Percentiles rank a stretch among this genome's conserved stretches.
These are phyloP conservation scores for Oryzias celebensis DNA, from an alignment of 2,113 vertebrate species.

Conservation along the genomic window DNA sequence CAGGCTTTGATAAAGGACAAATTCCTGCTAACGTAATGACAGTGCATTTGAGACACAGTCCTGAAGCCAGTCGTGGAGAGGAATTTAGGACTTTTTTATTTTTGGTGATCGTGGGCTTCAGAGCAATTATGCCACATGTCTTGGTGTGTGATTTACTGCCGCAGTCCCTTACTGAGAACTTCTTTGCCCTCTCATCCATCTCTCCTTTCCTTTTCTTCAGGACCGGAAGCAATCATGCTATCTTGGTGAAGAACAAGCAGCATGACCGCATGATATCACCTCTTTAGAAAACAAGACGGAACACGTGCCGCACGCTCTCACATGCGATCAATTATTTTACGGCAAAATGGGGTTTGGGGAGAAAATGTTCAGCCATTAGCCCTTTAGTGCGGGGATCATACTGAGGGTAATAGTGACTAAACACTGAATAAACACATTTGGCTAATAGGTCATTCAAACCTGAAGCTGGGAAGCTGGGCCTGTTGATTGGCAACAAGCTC, in stretches of 20 bases:
- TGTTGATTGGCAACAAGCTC: conserved; percentile 42
- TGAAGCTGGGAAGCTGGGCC: conserved; percentile 39
- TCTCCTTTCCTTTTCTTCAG: conserved; percentile 28
- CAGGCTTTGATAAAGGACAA: conserved; percentile 46
- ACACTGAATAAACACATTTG: conserved; percentile 83
- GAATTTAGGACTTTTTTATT: background rate
- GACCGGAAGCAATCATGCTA: conserved; percentile 78
- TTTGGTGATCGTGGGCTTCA: conserved; percentile 4
- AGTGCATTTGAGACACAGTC: conserved; percentile 27
- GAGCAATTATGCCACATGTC: conserved; percentile 54
- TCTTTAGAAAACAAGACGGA: conserved; percentile 74
- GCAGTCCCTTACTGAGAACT: conserved; percentile 56
- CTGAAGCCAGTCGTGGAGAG: conserved; percentile 17
- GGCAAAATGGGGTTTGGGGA: conserved; percentile 48
- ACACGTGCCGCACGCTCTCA: conserved; percentile 75
- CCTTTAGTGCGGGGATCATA: conserved; percentile 71
- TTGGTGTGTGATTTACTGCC: conserved; percentile 64
- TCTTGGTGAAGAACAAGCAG: conserved; percentile 64
- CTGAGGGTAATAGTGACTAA: conserved; percentile 78
- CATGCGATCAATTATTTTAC: conserved; percentile 82
- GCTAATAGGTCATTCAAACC: conserved; percentile 75
- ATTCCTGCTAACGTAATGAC: conserved; percentile 59
- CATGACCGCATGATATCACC: conserved; percentile 75
- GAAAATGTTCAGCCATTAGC: conserved; percentile 78
- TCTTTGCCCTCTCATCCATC: conserved; percentile 48